These are phyloP conservation scores for Hanleya hanleyi DNA, from an alignment of 2,888 invertebrate genomes.

Conservation along the genomic window DNA sequence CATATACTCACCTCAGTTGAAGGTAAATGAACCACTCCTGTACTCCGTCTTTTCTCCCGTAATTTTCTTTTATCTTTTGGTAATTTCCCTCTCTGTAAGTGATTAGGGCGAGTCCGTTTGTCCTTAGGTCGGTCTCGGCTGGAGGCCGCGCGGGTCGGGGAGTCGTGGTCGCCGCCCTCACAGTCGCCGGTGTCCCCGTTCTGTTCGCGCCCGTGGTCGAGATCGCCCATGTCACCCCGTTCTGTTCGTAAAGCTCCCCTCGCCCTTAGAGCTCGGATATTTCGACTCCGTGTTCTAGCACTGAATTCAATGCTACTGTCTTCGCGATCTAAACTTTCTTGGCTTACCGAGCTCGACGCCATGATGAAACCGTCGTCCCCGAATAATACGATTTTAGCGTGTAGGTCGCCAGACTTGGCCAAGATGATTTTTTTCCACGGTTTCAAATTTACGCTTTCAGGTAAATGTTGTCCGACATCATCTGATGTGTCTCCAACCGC, in stretches of 20 bases:
- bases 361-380: background rate
- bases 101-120: constrained; percentile 74
- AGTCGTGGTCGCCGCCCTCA: constrained; percentile 59
- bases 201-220: constrained; percentile 32
- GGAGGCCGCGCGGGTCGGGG: constrained; percentile 72
- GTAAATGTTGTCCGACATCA: too few relatives aligned
- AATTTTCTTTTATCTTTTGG: constrained; percentile 78
- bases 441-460: too few relatives aligned
- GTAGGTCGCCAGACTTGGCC: too few relatives aligned
- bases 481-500: too few relatives aligned
- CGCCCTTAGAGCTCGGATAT: constrained; percentile 76
- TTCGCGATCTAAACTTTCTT: constrained; percentile 77
- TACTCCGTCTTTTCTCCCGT: constrained; percentile 78
- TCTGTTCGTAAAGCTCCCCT: constrained; percentile 63
- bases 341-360: constrained; percentile 77
- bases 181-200: constrained; percentile 46
- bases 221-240: constrained; percentile 35
- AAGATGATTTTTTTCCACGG: too few relatives aligned
- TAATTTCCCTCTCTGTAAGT: constrained; percentile 77
- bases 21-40: constrained; percentile 78
- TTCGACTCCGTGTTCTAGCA: constrained; percentile 76
- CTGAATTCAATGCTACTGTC: constrained; percentile 73
- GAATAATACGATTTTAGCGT: too few relatives aligned
- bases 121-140: constrained; percentile 71
- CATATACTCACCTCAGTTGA: constrained; percentile 77